Evolutionary conservation across 30 jellyfish, hydroid and myxozoan species (phyloP).

Genomic region (Catostylus mosaicus): DNA sequence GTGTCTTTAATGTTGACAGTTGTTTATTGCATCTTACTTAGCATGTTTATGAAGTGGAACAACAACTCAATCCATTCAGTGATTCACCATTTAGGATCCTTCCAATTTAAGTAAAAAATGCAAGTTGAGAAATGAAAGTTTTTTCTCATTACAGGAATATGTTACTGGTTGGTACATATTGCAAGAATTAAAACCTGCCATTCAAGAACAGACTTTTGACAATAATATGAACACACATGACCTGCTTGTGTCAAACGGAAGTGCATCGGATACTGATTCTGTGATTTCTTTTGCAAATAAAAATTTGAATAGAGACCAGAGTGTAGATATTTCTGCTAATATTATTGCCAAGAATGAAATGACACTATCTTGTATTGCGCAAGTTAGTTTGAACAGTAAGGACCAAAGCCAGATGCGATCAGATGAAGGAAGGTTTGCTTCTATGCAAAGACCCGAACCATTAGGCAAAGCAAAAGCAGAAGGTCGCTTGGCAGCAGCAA

Average conservation of each 20-base stretch:
- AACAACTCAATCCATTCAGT: no score
- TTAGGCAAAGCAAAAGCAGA: constrained; percentile 57
- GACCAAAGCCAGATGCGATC: background rate
- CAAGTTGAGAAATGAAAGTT: background rate
- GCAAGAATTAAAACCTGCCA: constrained; percentile 9
- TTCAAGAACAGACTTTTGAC: background rate
- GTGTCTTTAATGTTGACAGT: no score
- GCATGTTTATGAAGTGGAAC: no score
- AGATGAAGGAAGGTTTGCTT: constrained; percentile 40
- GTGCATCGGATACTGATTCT: background rate
- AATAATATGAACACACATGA: background rate
- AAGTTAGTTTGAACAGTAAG: background rate
- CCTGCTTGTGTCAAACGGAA: background rate
- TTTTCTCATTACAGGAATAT: background rate
- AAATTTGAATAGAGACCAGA: no score
- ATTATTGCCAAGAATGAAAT: no score
- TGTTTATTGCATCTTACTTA: no score
- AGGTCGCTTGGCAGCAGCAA: background rate
- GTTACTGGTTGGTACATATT: background rate
- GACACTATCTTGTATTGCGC: background rate
- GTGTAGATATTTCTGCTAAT: no score
- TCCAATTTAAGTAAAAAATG: no score
- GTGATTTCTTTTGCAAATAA: no score
- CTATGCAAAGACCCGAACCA: constrained; percentile 67
- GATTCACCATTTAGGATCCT: no score